Evolutionary conservation across 1,140 invertebrate genomes (phyloP), one percentile per base, ranked within the genome.

Genomic region (Drosophila trapezifrons): DNA sequence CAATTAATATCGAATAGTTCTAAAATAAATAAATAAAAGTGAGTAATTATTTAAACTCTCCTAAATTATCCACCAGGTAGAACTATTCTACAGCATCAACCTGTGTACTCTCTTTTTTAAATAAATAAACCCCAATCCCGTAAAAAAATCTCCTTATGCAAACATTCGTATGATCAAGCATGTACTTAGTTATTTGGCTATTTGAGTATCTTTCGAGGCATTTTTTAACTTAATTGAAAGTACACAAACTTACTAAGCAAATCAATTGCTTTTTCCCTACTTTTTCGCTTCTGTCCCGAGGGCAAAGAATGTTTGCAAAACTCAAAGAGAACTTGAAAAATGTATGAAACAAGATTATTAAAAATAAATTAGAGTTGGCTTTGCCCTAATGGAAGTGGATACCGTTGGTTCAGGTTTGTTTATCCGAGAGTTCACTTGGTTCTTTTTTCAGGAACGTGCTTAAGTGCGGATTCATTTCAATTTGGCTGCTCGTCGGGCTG

Each of bases 301-400:
- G 43, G 38, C 29, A 70, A 47, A 42, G 37, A 72, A 60, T 87
- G 78, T 86, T 87, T 74, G 57, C 65, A 57, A 47, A 81, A 51
- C 57, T 42, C 63, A 75, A 66, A 76, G 63, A n/a, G 47, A 52
- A 40, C 64, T 52, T 27, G 37, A 65, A 59, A 58, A 59, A 59
- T 54, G 62, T 46, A 42, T 42, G 32, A 56, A 59, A 76, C 71
- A 58, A 66, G 72, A 87, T 87, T 89, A 87, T 87, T 89, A 87
- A 89, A 87, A 84, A 79, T 78, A 80, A 78, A 87, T 89, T 89
- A 87, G 80, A 89, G 85, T 77, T 84, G 63, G 46, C 73, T 75
- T 58, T 54, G 49, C 58, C 38, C 62, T 71, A 79, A 83, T 70
- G 57, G 20, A 66, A 65, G 60, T 35, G 60, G 60, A 60, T 45